A percentile compares a stretch with the other conserved stretches of the same genome.
phyloP scores from a whole-genome alignment of 2,888 invertebrate species.

The Melipona bicolor region DNA sequence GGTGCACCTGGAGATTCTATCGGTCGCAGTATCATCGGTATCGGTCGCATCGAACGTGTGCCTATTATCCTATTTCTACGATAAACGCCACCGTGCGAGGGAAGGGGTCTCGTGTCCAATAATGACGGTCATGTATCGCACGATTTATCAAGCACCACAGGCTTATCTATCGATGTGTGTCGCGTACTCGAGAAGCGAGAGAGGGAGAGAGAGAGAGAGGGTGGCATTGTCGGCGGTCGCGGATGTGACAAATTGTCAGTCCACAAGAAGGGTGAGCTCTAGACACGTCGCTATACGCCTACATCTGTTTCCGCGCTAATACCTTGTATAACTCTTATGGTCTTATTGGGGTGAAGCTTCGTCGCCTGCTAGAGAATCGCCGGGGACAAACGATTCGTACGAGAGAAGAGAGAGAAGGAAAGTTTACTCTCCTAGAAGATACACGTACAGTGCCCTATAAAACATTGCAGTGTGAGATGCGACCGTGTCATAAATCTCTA shows the following conservation, averaged over 20 bases:
- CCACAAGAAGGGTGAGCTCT: constrained; percentile 73
- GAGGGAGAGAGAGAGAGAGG: not conserved
- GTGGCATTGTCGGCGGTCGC: constrained; percentile 58
- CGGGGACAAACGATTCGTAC: constrained; percentile 36
- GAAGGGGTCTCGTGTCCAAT: constrained; percentile 57
- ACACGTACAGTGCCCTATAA: not conserved
- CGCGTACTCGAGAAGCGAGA: constrained; percentile 37
- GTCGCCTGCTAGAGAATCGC: constrained; percentile 38
- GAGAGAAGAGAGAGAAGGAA: constrained; percentile 10
- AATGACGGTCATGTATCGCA: constrained; percentile 79
- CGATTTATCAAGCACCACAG: constrained; percentile 80
- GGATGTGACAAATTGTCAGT: constrained; percentile 78
- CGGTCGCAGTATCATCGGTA: not conserved
- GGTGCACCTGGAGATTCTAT: not conserved
- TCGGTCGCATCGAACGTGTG: constrained; percentile 34
- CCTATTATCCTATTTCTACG: constrained; percentile 51
- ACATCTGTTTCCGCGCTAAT: constrained; percentile 80
- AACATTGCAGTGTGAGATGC: too few species aligned
- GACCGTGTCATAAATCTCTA: too few species aligned
- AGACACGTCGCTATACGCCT: constrained; percentile 71
- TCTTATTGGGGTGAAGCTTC: constrained; percentile 51
- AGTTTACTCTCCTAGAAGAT: constrained; percentile 41
- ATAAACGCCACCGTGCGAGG: constrained; percentile 39
- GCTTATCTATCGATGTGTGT: constrained; percentile 70
- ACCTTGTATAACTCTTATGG: constrained; percentile 78